Evolutionary conservation across 2,113 vertebrate species (phyloP), one percentile per base, ranked within the genome.

Genomic region (Arizona elegans): DNA sequence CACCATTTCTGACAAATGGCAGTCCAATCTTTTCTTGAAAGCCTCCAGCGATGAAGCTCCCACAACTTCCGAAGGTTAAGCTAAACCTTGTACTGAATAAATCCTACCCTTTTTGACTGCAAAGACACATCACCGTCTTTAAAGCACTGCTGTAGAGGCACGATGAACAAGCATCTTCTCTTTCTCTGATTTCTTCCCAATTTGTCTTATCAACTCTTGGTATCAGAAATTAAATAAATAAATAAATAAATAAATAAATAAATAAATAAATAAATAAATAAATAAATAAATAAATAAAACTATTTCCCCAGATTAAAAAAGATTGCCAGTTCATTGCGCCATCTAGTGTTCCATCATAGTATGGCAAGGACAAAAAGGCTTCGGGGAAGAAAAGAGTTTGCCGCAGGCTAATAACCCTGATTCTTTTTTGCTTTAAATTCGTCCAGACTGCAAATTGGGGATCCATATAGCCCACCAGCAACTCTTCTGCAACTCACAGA

Each of bases 281-380:
- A 38, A 38, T 38, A 38, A 38, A 38, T 38, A 38, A 38, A 38
- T 38, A 38, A 38, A 38, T 38, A 38, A 23, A 95, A 92, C 9
- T 5, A 21, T 86, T 87, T 1, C 56, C 0, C 26, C 81, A 56
- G 15, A 95, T 1, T 50, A 47, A 93, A 93, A 26, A 26, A 43
- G 94, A 54, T 95, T 92, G 52, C 86, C 93, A 95, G 92, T 92
- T 92, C 94, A 96, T 95, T 92, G 23, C 53, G 85, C 98, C 98
- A 98, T 97, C 98, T 98, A 93, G 97, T 96, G 98, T 92, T 91
- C 47, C 94, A 19, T 0, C 0, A 8, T 0, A 21, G 89, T 90
- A 97, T 95, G 47, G 92, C 75, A 90, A 8, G 47, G 81, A 75
- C 0, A 0, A 47, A 0, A 47, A 55, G 17, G 0, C 2, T 3